These are phyloP conservation scores for Mycalesis mineus DNA, from an alignment of 2,888 invertebrate species.

Conservation along the genomic window DNA sequence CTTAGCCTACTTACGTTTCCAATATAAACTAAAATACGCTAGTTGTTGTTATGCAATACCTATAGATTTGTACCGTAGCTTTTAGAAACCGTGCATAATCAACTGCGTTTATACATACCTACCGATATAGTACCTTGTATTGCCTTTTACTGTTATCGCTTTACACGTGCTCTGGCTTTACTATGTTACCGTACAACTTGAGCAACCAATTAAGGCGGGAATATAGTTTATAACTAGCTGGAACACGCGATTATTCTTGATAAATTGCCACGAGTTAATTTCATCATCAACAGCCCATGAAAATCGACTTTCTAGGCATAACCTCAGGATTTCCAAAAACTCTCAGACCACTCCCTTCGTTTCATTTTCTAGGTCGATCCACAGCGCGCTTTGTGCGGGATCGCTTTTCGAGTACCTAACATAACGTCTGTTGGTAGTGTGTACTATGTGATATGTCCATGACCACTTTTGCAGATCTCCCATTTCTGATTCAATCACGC, in stretches of 20 bases:
- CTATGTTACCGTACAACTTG: conserved; percentile 38
- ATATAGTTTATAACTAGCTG: not conserved
- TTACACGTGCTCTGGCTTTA: conserved; percentile 58
- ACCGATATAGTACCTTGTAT: conserved; percentile 25
- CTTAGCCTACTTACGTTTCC: conserved; percentile 12
- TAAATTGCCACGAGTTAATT: not conserved
- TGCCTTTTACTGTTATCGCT: conserved; percentile 48
- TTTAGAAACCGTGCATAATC: conserved; percentile 54
- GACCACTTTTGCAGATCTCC: no score
- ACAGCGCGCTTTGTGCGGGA: no score
- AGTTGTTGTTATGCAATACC: conserved; percentile 44
- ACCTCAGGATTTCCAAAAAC: no score
- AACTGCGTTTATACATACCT: conserved; percentile 38
- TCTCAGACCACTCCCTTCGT: no score
- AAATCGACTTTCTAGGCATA: no score
- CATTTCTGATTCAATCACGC: no score
- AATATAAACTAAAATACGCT: conserved; percentile 17
- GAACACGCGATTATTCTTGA: not conserved
- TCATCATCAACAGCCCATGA: no score
- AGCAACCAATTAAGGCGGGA: not conserved
- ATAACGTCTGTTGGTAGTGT: no score
- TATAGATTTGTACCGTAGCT: conserved; percentile 45
- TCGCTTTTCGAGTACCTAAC: no score
- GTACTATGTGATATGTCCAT: no score
- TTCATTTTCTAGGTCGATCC: no score